Evolutionary conservation across 2,113 vertebrate species (phyloP), one percentile per base, ranked within the genome.

Genomic region (Bothrops jararaca): DNA sequence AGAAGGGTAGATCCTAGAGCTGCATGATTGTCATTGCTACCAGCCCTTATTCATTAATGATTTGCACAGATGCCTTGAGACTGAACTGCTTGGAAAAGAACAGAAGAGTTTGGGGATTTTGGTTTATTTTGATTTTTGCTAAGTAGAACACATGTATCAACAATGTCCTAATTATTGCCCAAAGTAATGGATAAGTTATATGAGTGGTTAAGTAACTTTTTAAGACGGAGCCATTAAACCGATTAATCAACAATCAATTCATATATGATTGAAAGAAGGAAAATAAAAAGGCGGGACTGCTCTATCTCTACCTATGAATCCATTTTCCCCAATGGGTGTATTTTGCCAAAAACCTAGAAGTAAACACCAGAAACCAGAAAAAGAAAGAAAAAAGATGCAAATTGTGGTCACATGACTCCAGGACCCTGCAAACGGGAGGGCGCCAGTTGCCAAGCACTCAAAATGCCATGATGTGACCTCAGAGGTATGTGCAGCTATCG

Each of bases 1-100:
- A 94, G 95, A 89, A 93, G 93, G 24, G 8, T 93, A 0, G 52
- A 90, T 90, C 4, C 93, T 90, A 95, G 80, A 95, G 58, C 95
- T 93, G 86, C 93, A 69, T 93, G 91, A 94, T 94, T 95, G 92
- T 95, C 94, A 86, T 93, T 95, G 91, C 94, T 93, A 93, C 94
- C 64, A 0, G 29, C 93, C 96, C 95, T 93, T 60, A 54, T 92
- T 94, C 96, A 91, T 97, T 96, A 96, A 97, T 93, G 95, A 96
- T 94, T 96, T 93, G 92, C 94, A 92, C 91, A 95, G 86, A 92
- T 95, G 96, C 97, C 95, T 95, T 95, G 60, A 95, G 97, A 96
- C 95, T 97, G 96, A 97, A 97, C 96, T 97, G 95, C 94, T 96
- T 96, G 96, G 96, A 97, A 95, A 96, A 97, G 97, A 97, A 96